phyloP scores from a whole-genome alignment of 2,113 vertebrate species.

The Grammomys dolichurus region DNA sequence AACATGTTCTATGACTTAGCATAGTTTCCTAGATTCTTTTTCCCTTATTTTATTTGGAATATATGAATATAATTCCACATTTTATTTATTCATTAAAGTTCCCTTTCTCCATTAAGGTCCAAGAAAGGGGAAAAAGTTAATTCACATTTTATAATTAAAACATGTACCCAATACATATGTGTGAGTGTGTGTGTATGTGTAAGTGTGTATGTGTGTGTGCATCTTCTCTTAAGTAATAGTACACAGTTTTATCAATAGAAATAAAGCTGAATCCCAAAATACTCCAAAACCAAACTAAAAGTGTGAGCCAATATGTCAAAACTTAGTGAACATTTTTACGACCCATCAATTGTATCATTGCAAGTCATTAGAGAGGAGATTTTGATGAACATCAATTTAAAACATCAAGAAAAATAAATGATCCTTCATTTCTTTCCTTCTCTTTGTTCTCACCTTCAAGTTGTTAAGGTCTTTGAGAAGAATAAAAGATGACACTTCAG shows the following conservation, averaged over 20 bases:
- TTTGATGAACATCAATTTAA: slow-evolving; percentile 80
- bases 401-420: slow-evolving; percentile 74
- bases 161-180: background rate
- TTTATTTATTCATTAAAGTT: slow-evolving; percentile 52
- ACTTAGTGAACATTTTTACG: slow-evolving; percentile 73
- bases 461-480: slow-evolving; percentile 78
- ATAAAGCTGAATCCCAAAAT: slow-evolving; percentile 39
- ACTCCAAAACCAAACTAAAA: slow-evolving; percentile 54
- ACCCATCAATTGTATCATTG: slow-evolving; percentile 67
- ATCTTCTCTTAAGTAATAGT: background rate
- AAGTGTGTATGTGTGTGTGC: background rate
- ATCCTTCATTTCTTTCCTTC: slow-evolving; percentile 70
- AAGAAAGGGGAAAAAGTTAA: slow-evolving; percentile 1
- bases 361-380: slow-evolving; percentile 76
- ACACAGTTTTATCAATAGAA: background rate
- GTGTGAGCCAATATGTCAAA: slow-evolving; percentile 63
- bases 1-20: slow-evolving; percentile 60
- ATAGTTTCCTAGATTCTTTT: background rate
- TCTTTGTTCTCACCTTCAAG: slow-evolving; percentile 81
- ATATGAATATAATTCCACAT: background rate
- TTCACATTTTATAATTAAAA: slow-evolving; percentile 51
- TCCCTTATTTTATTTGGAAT: slow-evolving; percentile 29
- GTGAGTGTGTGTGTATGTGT: background rate
- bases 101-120: background rate
- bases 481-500: slow-evolving; percentile 82